phyloP scores from a whole-genome alignment of 1,140 invertebrate genomes.

The Drosophila novamexicana region DNA sequence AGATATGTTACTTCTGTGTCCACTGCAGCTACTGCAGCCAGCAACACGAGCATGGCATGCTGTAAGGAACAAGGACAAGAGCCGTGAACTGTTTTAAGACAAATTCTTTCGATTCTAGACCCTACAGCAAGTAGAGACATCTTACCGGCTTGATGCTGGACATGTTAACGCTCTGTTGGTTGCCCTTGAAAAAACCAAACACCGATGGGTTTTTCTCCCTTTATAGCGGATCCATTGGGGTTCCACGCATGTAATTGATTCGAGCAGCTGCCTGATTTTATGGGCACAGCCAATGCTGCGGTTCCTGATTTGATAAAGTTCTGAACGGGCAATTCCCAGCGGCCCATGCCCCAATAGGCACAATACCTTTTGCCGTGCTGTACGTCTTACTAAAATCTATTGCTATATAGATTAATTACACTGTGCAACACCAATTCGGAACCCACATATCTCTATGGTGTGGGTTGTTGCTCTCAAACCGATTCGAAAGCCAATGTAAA shows the following conservation, averaged over 20 bases:
- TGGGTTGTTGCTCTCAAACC: too few relatives aligned
- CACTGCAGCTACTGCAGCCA: background rate
- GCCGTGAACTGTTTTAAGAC: background rate
- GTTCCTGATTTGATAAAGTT: constrained; percentile 8
- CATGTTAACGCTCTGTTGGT: constrained; percentile 13
- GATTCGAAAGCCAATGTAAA: too few relatives aligned
- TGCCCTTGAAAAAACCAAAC: background rate
- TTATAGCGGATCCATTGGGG: constrained; percentile 19
- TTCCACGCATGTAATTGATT: constrained; percentile 46
- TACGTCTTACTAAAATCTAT: background rate
- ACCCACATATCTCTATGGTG: too few relatives aligned
- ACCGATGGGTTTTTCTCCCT: constrained; percentile 11
- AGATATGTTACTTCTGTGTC: too few relatives aligned
- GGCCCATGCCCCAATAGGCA: background rate
- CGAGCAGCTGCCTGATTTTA: constrained; percentile 24
- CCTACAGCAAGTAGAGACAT: background rate
- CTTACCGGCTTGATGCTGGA: constrained; percentile 22
- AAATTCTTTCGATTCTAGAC: background rate
- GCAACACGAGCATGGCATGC: background rate
- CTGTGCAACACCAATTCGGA: background rate
- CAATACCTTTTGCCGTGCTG: background rate
- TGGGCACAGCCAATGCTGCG: constrained; percentile 34
- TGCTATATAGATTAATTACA: constrained; percentile 1
- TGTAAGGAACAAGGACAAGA: background rate
- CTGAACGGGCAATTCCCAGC: constrained; percentile 13